Percentiles rank a stretch among this genome's conserved stretches.
Evolutionary conservation across 2,113 vertebrate species (phyloP).

Genomic region (Felis catus): F.catus_Fca126_mat1.0 CM031423.1:39977501-39978000

Average conservation of each 20-base stretch:
- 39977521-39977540: background rate
- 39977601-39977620: too few relatives aligned
- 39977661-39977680: background rate
- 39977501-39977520: background rate
- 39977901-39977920: background rate
- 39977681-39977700: background rate
- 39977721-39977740: background rate
- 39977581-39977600: background rate
- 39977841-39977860: background rate
- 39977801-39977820: background rate
- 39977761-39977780: background rate
- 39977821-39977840: background rate
- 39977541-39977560: background rate
- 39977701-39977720: background rate
- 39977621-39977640: background rate
- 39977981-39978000: background rate
- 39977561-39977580: background rate
- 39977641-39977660: background rate
- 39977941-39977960: background rate
- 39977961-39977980: background rate
- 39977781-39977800: background rate
- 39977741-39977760: too few relatives aligned
- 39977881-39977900: background rate
- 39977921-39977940: background rate
- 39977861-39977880: background rate